Evolutionary conservation across 2,888 invertebrate species (phyloP), one percentile per base, ranked within the genome.

Genomic region (Himalopsyche kuldschensis): DNA sequence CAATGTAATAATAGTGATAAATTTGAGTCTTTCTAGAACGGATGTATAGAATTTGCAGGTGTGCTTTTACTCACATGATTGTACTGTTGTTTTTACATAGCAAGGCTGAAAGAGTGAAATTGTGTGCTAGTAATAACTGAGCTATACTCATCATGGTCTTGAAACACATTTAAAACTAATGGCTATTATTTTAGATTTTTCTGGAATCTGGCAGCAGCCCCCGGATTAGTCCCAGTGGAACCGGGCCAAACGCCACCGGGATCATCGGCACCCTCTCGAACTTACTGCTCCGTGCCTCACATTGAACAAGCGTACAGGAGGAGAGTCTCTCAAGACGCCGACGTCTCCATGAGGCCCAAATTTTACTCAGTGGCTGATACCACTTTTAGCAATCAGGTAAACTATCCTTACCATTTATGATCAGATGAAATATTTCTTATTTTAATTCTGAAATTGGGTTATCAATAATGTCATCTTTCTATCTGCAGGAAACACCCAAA

Each of bases 351-450:
- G 93, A 94, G 96, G 85, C 98, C 98, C 0, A 94, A 96, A 87
- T 98, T 98, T 90, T 99, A 98, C 89, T 96, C 97, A 30, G 91
- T 99, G 32, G 96, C 97, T 15, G 94, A 94, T 81, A 91, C 96
- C 6, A 97, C 97, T 84, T 90, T 92, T 81, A 93, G 93, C 87
- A 93, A 93, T 87, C 92, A 92, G 89, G 93, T 92, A 87, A 86
- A 87, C 41, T 41, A 11, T 41, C 4, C 4, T 15, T 41, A 41
- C 41, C 15, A 15, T 6, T 15, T 2, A 15, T 11, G 4, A 4
- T 41, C 0, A 1, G 41, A 15, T 41, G 15, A 41, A 11, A 15
- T 41, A 4, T 41, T 41, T 41, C 4, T 41, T 41, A 41, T 41
- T 3, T 15, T 41, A 41, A 41, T 41, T 41, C 35, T 8, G 11